Conservation (phyloP, 2,113 vertebrate species). For the Panthera leo region DNA sequence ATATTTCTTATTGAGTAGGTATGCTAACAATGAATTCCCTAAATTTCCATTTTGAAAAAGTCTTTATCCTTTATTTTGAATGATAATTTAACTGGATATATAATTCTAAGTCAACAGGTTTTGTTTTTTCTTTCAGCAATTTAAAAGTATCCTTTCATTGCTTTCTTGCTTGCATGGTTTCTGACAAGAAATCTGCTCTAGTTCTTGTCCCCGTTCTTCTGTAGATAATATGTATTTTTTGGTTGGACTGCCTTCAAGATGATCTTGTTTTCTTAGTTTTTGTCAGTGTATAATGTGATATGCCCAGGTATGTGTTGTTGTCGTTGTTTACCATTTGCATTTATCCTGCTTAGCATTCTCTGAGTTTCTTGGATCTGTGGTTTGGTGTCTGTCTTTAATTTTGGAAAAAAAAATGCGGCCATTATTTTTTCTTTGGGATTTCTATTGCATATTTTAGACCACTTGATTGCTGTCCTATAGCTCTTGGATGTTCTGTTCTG, state of each 20-base stretch:
- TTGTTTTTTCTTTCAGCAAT: not conserved
- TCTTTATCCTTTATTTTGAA: not conserved
- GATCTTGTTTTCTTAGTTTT: not conserved
- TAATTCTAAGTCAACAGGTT: not conserved
- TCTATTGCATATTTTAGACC: not conserved
- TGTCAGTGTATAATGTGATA: not conserved
- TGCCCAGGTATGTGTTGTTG: not conserved
- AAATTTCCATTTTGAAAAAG: not conserved
- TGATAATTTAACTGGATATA: not conserved
- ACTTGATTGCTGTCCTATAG: not conserved
- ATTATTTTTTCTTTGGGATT: not conserved
- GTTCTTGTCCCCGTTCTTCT: not conserved
- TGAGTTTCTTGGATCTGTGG: not conserved
- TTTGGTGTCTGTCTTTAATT: not conserved
- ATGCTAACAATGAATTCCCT: not conserved
- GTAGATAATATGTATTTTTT: not conserved
- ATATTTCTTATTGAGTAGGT: not conserved
- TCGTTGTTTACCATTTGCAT: not conserved
- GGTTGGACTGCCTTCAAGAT: not conserved
- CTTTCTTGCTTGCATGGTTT: not conserved
- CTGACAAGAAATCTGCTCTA: not conserved
- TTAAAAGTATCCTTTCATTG: not conserved
- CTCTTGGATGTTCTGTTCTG: not conserved
- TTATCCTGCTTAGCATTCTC: not conserved
- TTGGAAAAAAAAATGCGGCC: not conserved